Evolutionary conservation across 2,888 invertebrate genomes (phyloP), one percentile per base, ranked within the genome.

Genomic region (Drosophila stalkeri): DNA sequence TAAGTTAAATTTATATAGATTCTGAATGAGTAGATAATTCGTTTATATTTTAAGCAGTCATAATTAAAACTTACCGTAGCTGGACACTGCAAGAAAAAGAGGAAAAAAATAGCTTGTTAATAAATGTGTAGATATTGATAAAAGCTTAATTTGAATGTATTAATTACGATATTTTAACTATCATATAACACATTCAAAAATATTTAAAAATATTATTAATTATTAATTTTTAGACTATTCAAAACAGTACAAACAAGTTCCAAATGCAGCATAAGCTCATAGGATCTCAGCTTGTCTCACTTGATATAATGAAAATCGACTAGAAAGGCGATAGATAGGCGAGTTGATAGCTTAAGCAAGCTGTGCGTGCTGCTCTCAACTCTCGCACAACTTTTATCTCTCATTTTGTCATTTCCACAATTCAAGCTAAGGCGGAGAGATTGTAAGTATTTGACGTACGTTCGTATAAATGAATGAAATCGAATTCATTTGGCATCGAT

Each of bases 41-140:
- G n/a, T n/a, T n/a, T n/a, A 57, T 33, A 33, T 14, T 18, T 14
- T 16, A 51, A 52, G 11, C 5, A 33, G 3, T 4, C 3, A n/a
- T 0, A 2, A 11, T 35, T 9, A 31, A 18, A 69, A 49, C 93
- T 85, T 91, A 93, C 93, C 93, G 92, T 92, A 16, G 92, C 90
- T 35, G 93, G 93, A 79, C 93, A 93, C 93, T 93, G 93, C 67
- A 93, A 47, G 16, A 90, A 80, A 73, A 18, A 33, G 27, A 33
- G 52, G 44, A 55, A 52, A 41, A 52, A 41, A 23, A 12, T 27
- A 39, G 11, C 0, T 16, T 3, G 20, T 33, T 44, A 57, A 31
- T 64, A 31, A 35, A 11, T 14, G 3, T 1, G 8, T 8, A 5
- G 14, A 35, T 23, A 9, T 31, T 11, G 12, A 41, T 54, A n/a